Evolutionary conservation across 1,140 invertebrate genomes (phyloP), one percentile per base, ranked within the genome.

Genomic region (Drosophila obscura): DNA sequence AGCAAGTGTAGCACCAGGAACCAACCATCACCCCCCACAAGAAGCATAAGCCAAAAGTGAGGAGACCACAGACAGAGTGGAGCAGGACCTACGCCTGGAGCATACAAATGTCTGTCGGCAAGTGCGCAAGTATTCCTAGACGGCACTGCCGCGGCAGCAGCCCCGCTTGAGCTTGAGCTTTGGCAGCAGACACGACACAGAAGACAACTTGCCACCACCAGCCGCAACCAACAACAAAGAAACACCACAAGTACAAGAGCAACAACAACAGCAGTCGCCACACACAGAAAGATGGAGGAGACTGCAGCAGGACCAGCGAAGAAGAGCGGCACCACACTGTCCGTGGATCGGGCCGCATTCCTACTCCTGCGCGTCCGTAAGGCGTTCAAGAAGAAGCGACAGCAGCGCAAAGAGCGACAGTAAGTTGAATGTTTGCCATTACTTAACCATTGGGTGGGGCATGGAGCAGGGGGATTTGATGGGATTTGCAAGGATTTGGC

Each of bases 301-400:
- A 71, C 73, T 62, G 65, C 63, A 24, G 49, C 85, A 31, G 60
- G 77, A 31, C 52, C 83, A 22, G 51, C 73, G 9, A 84, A 83
- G 60, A 87, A 85, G 22, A 87, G 79, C 53, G 65, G 65, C 63
- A 90, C 92, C 41, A 94, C 94, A 28, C 93, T 97, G 66, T 96
- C 96, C 61, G 97, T 97, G 85, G 96, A 97, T 93, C 93, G 96
- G 64, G 97, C 97, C 31, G 97, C 96, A 19, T 97, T 98, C 92
- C 93, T 98, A 16, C 94, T 98, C 62, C 93, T 98, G 60, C 93
- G 96, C 68, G 96, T 97, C 43, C 97, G 97, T 89, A 95, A 96
- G 90, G 96, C 96, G 19, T 97, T 98, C 93, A 96, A 96, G 92
- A 97, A 97, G 93, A 97, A 97, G 92, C 95, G 96, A 77, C 95